A percentile compares a stretch with the other conserved stretches of the same genome.
Evolutionary conservation across 2,113 vertebrate species (phyloP).

Genomic region (Hippocampus guttulatus): DNA sequence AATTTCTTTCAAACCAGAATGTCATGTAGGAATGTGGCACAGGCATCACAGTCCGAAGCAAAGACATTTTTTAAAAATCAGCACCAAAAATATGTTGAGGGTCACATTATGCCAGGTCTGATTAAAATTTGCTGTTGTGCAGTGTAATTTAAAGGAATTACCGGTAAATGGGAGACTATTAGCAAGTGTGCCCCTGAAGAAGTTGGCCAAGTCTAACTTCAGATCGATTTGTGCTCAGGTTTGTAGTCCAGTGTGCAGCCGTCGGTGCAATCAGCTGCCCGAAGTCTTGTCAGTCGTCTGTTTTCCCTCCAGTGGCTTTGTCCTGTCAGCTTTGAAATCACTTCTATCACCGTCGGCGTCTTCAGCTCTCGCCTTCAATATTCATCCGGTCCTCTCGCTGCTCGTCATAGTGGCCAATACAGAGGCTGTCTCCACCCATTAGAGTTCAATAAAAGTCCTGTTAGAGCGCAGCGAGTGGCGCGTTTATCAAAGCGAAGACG

Average conservation of each 20-base stretch:
- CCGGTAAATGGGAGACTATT: constrained; percentile 9
- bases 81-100: no score
- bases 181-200: constrained; percentile 5
- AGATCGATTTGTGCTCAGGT: constrained; percentile 49
- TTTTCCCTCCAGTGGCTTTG: constrained; percentile 70
- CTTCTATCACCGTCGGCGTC: constrained; percentile 57
- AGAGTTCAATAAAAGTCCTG: constrained; percentile 44
- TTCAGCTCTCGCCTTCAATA: constrained; percentile 59
- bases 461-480: constrained; percentile 19
- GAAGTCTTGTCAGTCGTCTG: constrained; percentile 61
- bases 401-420: constrained; percentile 38
- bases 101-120: no score
- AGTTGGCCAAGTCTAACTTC: constrained; percentile 31
- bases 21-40: not conserved
- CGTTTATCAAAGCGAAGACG: constrained; percentile 40
- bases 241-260: constrained; percentile 14
- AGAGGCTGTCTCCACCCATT: constrained; percentile 52
- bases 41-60: no score
- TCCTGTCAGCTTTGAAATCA: constrained; percentile 65
- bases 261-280: constrained; percentile 41
- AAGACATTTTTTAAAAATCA: no score
- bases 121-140: no score
- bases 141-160: constrained; percentile 27
- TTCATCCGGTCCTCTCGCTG: constrained; percentile 57
- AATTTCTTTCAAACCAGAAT: not conserved